These are phyloP conservation scores for Yoshiicerus persimilis DNA, from an alignment of 1,140 invertebrate species.

Conservation along the genomic window DNA sequence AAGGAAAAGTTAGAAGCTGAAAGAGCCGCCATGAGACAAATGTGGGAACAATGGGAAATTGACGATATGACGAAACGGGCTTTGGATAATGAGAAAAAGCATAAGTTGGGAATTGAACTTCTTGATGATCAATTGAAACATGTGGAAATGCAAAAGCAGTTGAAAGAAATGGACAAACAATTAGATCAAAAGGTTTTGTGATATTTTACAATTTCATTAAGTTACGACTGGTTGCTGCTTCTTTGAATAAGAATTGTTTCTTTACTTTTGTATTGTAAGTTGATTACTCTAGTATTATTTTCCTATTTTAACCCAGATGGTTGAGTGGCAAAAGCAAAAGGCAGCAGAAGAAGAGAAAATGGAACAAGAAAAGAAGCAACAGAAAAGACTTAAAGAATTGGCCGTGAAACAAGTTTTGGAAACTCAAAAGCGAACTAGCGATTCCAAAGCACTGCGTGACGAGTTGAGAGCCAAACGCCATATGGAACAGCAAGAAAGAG, in stretches of 20 bases:
- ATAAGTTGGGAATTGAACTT: conserved; percentile 37
- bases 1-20: conserved; percentile 37
- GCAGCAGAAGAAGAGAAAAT: conserved; percentile 34
- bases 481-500: conserved; percentile 44
- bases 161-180: conserved; percentile 35
- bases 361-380: conserved; percentile 4
- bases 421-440: conserved; percentile 32
- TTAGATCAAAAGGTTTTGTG: conserved; percentile 36
- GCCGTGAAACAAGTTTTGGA: not conserved
- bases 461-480: conserved; percentile 41
- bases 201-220: not conserved
- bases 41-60: conserved; percentile 40
- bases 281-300: not conserved
- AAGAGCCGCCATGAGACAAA: conserved; percentile 13
- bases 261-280: not conserved
- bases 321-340: conserved; percentile 42
- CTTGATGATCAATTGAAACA: conserved; percentile 39
- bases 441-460: conserved; percentile 38
- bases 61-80: conserved; percentile 30
- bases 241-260: not conserved
- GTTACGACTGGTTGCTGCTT: too few relatives aligned
- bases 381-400: conserved; percentile 35
- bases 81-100: conserved; percentile 29
- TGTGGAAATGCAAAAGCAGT: conserved; percentile 17
- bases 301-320: conserved; percentile 21